Percentiles rank a stretch among this genome's conserved stretches.
Conservation (phyloP, 2,888 invertebrate species). For the Rhagium mordax region DNA sequence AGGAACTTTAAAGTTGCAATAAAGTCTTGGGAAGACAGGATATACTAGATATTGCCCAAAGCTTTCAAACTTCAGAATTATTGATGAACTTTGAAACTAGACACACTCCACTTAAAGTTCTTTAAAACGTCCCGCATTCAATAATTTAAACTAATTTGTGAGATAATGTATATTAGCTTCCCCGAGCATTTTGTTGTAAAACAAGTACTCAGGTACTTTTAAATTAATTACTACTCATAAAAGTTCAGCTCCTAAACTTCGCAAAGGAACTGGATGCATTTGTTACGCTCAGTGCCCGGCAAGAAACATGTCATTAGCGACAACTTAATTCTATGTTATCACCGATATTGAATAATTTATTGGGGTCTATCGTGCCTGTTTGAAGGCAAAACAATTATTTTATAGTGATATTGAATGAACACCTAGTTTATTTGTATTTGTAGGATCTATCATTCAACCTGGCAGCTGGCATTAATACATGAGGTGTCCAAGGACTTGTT, state of each 20-base stretch:
- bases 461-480: no score
- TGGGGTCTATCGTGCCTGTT: background rate
- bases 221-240: background rate
- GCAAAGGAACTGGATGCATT: background rate
- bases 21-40: slow-evolving; percentile 28
- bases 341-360: background rate
- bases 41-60: slow-evolving; percentile 53
- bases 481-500: no score
- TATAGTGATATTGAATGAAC: background rate
- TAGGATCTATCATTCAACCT: no score
- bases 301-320: background rate
- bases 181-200: background rate
- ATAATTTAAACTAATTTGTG: slow-evolving; percentile 45
- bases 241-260: background rate
- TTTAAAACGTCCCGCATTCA: slow-evolving; percentile 48
- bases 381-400: background rate
- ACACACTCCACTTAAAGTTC: slow-evolving; percentile 52
- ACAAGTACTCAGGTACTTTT: no score
- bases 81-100: slow-evolving; percentile 57
- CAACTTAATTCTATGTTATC: background rate
- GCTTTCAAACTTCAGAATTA: slow-evolving; percentile 58
- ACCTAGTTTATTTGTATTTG: no score
- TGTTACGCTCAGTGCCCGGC: background rate
- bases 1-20: slow-evolving; percentile 41
- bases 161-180: slow-evolving; percentile 34